Conservation (phyloP, 1,140 invertebrate species). For the Scaptomyza graminum region DNA sequence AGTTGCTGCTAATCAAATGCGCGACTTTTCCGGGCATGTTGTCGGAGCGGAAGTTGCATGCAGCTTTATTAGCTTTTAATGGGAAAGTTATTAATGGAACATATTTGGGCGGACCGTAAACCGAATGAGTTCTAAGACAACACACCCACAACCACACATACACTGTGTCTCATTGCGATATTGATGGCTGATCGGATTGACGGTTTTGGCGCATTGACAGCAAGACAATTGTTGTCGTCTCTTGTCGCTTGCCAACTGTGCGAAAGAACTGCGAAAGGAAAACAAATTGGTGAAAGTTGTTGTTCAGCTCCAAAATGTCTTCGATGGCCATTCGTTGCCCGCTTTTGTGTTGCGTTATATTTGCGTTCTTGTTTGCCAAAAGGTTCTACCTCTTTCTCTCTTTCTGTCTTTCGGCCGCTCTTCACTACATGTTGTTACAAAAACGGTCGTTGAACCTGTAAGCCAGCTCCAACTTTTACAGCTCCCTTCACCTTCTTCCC, state of each 20-base stretch:
- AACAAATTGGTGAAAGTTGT: conserved; percentile 84
- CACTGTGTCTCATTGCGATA: neutral
- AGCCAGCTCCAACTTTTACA: neutral
- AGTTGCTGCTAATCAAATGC: conserved; percentile 68
- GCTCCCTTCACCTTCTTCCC: conserved; percentile 14
- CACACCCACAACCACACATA: conserved; percentile 15
- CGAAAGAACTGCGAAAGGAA: conserved; percentile 78
- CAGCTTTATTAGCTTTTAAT: conserved; percentile 79
- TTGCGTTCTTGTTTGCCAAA: conserved; percentile 79
- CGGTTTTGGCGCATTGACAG: conserved; percentile 51
- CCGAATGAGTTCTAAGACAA: conserved; percentile 30
- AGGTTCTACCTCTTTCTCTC: conserved; percentile 31
- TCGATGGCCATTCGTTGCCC: conserved; percentile 63
- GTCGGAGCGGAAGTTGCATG: conserved; percentile 67
- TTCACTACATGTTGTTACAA: conserved; percentile 53
- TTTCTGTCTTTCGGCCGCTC: neutral
- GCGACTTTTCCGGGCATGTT: conserved; percentile 46
- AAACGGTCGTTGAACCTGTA: conserved; percentile 77
- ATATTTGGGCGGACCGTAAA: conserved; percentile 25
- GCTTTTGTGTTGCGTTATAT: conserved; percentile 68
- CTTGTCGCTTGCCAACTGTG: conserved; percentile 38
- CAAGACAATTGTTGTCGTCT: conserved; percentile 72
- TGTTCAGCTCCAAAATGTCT: conserved; percentile 49
- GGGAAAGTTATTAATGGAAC: conserved; percentile 73
- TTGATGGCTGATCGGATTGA: conserved; percentile 42